A percentile compares a stretch with the other conserved stretches of the same genome.
Evolutionary conservation across 2,797 vertebrate genomes (phyloP).

Genomic region (Gallinago nigripennis): DNA sequence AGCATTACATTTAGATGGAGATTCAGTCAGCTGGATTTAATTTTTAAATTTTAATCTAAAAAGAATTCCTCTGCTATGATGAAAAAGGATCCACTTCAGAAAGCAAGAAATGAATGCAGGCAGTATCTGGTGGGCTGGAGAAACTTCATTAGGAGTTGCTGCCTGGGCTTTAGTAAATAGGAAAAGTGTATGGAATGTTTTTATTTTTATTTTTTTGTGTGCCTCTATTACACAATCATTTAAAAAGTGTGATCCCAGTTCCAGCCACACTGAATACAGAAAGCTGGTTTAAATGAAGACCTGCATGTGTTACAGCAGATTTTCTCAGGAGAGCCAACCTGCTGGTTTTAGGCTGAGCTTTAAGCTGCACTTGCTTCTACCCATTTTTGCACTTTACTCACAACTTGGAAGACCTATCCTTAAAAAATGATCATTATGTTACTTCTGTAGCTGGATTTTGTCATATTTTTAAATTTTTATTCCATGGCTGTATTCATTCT

Average conservation of each 20-base stretch:
- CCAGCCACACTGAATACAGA: neutral
- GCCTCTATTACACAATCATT: neutral
- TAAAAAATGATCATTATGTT: neutral
- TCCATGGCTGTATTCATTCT: neutral
- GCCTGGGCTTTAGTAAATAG: neutral
- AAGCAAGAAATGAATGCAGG: neutral
- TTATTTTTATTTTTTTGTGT: neutral
- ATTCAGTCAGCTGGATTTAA: neutral
- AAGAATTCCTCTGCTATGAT: neutral
- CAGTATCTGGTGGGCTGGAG: neutral
- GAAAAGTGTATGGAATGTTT: neutral
- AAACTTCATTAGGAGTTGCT: neutral
- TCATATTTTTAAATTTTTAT: neutral
- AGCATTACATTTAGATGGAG: neutral
- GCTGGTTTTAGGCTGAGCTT: neutral
- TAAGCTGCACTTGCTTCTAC: neutral
- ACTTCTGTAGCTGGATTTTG: neutral
- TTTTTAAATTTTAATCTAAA: neutral
- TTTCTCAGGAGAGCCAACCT: constrained; percentile 13
- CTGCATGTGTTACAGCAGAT: neutral
- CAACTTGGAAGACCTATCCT: neutral
- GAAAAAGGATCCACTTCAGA: neutral
- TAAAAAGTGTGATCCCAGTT: neutral
- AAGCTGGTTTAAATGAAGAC: constrained; percentile 35
- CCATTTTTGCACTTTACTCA: neutral